These are phyloP conservation scores for Prorops nasuta DNA, from an alignment of 1,140 invertebrate species.

Conservation along the genomic window DNA sequence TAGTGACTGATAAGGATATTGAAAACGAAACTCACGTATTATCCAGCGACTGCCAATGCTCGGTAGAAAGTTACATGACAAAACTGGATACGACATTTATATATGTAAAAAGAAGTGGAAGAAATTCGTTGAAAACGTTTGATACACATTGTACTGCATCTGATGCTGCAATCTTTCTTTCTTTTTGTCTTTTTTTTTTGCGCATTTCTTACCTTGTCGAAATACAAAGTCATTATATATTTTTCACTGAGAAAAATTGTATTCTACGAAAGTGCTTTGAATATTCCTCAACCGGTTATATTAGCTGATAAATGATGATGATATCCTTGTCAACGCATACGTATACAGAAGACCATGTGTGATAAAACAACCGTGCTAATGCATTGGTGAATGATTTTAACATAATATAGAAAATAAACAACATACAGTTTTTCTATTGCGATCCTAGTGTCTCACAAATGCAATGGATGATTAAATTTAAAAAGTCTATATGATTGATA, in stretches of 20 bases:
- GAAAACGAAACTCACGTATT: background rate
- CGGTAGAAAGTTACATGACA: background rate
- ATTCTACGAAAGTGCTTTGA: slow-evolving; percentile 10
- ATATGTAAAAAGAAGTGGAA: too few species aligned
- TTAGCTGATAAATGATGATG: slow-evolving; percentile 12
- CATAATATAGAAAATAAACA: slow-evolving; percentile 11
- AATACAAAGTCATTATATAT: slow-evolving; percentile 1
- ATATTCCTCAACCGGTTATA: slow-evolving; percentile 17
- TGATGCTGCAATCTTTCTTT: too few species aligned
- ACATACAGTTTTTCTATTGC: slow-evolving; percentile 15
- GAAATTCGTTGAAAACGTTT: too few species aligned
- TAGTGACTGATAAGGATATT: slow-evolving; percentile 15
- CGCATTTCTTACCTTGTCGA: slow-evolving; percentile 8
- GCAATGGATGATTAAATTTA: too few species aligned
- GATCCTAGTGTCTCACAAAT: too few species aligned
- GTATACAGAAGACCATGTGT: slow-evolving; percentile 13
- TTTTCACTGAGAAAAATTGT: slow-evolving; percentile 6
- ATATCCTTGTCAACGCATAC: too few species aligned
- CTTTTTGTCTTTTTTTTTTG: too few species aligned
- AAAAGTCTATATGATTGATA: too few species aligned
- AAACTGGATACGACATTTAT: too few species aligned
- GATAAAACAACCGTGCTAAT: slow-evolving; percentile 20
- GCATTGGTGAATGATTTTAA: slow-evolving; percentile 13
- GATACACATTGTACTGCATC: too few species aligned
- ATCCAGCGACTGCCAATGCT: background rate